phyloP scores from a whole-genome alignment of 2,888 invertebrate species.

The Axea sp. region DNA sequence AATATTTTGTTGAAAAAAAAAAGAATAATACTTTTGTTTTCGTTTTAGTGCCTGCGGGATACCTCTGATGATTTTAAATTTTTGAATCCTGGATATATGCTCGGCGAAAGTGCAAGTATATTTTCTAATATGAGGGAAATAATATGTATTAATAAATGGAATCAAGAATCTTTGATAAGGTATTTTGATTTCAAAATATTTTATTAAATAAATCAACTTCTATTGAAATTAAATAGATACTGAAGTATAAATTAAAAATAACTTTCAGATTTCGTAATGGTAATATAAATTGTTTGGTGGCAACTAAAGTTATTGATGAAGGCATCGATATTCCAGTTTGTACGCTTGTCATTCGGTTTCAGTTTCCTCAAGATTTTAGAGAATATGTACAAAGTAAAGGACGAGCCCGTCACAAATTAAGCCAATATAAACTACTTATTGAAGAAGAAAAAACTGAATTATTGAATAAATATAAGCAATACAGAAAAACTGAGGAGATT shows the following conservation, averaged over 20 bases:
- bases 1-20: too few relatives aligned
- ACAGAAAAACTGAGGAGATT: not conserved
- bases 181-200: too few relatives aligned
- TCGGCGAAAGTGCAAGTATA: not conserved
- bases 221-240: too few relatives aligned
- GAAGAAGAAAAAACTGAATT: not conserved
- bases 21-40: too few relatives aligned
- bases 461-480: not conserved
- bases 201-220: too few relatives aligned
- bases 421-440: conserved; percentile 80
- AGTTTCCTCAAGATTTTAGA: conserved; percentile 85
- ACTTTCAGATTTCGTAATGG: conserved; percentile 81
- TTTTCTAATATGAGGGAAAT: not conserved
- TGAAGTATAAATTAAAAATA: too few relatives aligned
- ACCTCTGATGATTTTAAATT: conserved; percentile 68
- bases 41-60: conserved; percentile 7
- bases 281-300: conserved; percentile 84
- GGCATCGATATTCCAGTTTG: conserved; percentile 93
- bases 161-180: conserved; percentile 15
- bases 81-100: conserved; percentile 14
- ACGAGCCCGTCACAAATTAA: conserved; percentile 85
- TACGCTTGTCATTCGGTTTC: conserved; percentile 88
- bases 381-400: conserved; percentile 96
- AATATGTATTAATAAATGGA: conserved; percentile 18
- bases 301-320: conserved; percentile 93